Conservation (phyloP, 2,113 vertebrate genomes). For the Bostrychus sinensis region DNA sequence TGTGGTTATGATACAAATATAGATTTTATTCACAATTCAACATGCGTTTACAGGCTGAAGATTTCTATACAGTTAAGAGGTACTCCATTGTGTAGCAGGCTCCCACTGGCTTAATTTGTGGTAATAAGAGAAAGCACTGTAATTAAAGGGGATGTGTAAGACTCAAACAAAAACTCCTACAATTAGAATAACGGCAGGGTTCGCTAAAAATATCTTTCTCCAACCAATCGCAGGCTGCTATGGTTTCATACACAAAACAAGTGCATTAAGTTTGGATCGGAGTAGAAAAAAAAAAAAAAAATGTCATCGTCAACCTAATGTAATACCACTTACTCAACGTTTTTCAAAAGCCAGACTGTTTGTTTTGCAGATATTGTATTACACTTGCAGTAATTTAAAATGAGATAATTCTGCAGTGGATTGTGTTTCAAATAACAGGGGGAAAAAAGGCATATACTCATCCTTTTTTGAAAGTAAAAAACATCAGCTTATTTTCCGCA, state of each 20-base stretch:
- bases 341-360: constrained; percentile 1
- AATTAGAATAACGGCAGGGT: constrained; percentile 69
- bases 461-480: constrained; percentile 1
- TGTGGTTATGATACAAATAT: too few relatives aligned
- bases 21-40: background rate
- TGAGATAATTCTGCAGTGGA: background rate
- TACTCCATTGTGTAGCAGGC: constrained; percentile 26
- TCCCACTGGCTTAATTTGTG: constrained; percentile 47
- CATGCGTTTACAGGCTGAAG: background rate
- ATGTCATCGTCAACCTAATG: background rate
- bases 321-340: background rate
- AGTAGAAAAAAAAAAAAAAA: too few relatives aligned
- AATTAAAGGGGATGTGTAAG: constrained; percentile 63
- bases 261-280: constrained; percentile 34
- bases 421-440: background rate
- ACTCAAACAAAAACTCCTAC: constrained; percentile 64
- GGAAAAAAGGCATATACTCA: constrained; percentile 5
- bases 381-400: background rate
- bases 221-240: constrained; percentile 48
- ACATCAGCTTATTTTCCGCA: background rate
- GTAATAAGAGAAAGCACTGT: constrained; percentile 44
- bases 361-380: background rate
- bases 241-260: constrained; percentile 58
- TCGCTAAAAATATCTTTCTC: constrained; percentile 66
- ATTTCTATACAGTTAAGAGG: constrained; percentile 26